phyloP scores from a whole-genome alignment of 2,113 vertebrate species.

The Oophaga pumilio region DNA sequence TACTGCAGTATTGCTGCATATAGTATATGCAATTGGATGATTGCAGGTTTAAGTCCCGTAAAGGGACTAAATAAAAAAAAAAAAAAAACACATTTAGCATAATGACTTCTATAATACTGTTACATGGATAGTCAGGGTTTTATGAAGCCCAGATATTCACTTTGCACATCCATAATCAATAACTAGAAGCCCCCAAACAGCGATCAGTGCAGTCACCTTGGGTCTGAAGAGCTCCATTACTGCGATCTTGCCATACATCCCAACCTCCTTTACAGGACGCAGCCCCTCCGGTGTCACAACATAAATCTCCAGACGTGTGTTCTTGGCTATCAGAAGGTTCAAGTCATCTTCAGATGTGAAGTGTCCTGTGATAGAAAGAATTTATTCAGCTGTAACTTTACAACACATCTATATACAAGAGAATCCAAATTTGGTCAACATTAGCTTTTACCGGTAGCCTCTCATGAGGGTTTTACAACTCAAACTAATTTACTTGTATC shows the following conservation, averaged over 20 bases:
- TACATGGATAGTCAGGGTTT: too few species aligned
- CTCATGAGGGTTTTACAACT: too few species aligned
- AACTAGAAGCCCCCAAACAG: background rate
- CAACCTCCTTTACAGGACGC: conserved; percentile 96
- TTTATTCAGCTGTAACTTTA: background rate
- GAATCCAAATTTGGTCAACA: background rate
- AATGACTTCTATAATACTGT: too few species aligned
- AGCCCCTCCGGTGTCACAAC: conserved; percentile 96
- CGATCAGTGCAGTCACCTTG: conserved; percentile 75
- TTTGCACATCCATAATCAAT: background rate
- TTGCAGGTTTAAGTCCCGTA: too few species aligned
- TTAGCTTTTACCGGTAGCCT: too few species aligned
- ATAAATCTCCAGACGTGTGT: conserved; percentile 96
- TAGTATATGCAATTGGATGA: too few species aligned
- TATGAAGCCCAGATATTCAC: too few species aligned
- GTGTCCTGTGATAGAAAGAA: conserved; percentile 76
- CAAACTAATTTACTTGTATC: too few species aligned
- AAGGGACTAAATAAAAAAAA: too few species aligned
- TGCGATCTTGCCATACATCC: conserved; percentile 96
- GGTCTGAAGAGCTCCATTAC: conserved; percentile 98
- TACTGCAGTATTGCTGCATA: too few species aligned
- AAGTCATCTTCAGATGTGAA: conserved; percentile 96
- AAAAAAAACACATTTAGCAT: too few species aligned
- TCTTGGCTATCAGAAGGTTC: conserved; percentile 96
- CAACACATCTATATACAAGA: background rate